phyloP scores from a whole-genome alignment of 2,113 vertebrate species.

The Thymallus thymallus region DNA sequence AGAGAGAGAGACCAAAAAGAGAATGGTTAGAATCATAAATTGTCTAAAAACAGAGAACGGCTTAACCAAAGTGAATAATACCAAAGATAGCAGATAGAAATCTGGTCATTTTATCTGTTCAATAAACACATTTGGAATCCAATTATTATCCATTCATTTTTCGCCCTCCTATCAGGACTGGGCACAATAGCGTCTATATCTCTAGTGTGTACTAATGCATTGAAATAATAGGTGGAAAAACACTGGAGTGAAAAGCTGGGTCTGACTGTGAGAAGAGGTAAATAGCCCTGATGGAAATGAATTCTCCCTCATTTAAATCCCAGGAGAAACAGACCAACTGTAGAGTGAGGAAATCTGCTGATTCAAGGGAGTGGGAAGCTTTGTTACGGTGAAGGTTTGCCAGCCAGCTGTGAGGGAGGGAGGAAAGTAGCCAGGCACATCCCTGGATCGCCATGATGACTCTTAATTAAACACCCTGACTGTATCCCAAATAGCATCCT shows the following conservation, averaged over 20 bases:
- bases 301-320: not conserved
- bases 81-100: conserved; percentile 54
- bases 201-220: conserved; percentile 38
- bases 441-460: too few relatives aligned
- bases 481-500: too few relatives aligned
- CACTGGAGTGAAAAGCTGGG: not conserved
- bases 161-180: conserved; percentile 41
- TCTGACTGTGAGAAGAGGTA: not conserved
- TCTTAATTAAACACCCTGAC: too few relatives aligned
- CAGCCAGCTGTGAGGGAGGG: not conserved
- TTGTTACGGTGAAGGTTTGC: too few relatives aligned
- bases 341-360: not conserved
- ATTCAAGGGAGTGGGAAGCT: not conserved
- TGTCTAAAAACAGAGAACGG: conserved; percentile 22
- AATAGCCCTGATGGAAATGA: not conserved
- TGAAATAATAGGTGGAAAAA: conserved; percentile 48
- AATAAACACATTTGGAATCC: conserved; percentile 59
- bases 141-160: conserved; percentile 59
- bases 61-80: conserved; percentile 7
- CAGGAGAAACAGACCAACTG: not conserved
- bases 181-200: conserved; percentile 40
- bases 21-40: conserved; percentile 16
- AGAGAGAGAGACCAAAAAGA: conserved; percentile 20
- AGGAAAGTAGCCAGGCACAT: too few relatives aligned
- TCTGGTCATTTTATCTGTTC: conserved; percentile 56